These are phyloP conservation scores for Agapornis roseicollis DNA, from an alignment of 2,113 vertebrate species.

Conservation along the genomic window DNA sequence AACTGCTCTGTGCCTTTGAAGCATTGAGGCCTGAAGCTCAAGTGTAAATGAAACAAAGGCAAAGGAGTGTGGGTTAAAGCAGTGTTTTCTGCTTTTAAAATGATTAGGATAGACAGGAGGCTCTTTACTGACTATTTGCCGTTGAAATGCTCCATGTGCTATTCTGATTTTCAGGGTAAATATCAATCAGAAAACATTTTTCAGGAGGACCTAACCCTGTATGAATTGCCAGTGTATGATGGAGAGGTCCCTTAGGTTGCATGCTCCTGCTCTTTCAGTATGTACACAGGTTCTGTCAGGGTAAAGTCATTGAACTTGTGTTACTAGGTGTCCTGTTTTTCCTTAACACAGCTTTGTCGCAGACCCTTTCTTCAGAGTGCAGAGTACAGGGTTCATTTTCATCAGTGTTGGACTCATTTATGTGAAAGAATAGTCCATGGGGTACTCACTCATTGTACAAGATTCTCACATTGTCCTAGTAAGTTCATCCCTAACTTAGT, in stretches of 20 bases:
- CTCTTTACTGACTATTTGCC: background rate
- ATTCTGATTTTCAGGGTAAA: background rate
- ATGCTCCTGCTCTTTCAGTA: background rate
- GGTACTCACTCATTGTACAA: background rate
- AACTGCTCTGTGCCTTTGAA: background rate
- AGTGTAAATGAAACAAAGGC: background rate
- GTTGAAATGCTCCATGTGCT: background rate
- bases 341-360: background rate
- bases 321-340: background rate
- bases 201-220: background rate
- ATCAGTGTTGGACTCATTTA: background rate
- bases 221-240: background rate
- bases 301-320: background rate
- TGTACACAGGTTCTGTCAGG: background rate
- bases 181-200: background rate
- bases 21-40: background rate
- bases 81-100: background rate
- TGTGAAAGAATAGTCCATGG: background rate
- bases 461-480: background rate
- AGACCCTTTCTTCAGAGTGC: background rate
- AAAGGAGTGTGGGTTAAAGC: background rate
- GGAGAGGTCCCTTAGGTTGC: background rate
- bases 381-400: conserved; percentile 32
- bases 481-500: background rate
- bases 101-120: background rate